These are phyloP conservation scores for Chunga burmeisteri DNA, from an alignment of 2,113 vertebrate genomes.

Conservation along the genomic window DNA sequence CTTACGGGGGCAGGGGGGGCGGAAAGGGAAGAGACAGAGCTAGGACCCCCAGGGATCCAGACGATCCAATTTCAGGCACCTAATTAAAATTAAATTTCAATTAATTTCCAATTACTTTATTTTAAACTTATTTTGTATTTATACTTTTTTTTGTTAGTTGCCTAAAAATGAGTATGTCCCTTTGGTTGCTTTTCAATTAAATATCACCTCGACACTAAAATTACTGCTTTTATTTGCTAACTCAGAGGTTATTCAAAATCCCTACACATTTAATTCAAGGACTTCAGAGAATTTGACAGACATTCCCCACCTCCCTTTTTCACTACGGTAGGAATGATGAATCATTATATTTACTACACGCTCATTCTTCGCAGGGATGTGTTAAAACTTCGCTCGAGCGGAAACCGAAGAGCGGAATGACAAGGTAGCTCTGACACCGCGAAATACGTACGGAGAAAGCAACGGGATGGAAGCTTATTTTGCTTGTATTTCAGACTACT, in stretches of 20 bases:
- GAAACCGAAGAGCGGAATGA: background rate
- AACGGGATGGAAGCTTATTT: background rate
- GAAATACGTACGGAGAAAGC: background rate
- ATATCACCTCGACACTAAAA: background rate
- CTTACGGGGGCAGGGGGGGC: background rate
- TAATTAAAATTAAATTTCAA: conserved; percentile 65
- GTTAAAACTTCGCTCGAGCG: conserved; percentile 12
- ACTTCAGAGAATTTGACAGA: conserved; percentile 44
- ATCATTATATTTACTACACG: conserved; percentile 41
- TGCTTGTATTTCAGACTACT: background rate
- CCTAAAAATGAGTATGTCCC: conserved; percentile 1
- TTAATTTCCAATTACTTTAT: conserved; percentile 56
- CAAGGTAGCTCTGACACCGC: background rate
- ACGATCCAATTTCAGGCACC: conserved; percentile 28
- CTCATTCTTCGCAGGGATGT: background rate
- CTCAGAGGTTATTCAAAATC: background rate
- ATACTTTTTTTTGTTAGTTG: background rate
- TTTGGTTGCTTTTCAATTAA: conserved; percentile 37
- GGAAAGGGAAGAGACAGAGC: background rate
- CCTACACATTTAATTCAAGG: conserved; percentile 12
- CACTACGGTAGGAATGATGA: conserved; percentile 10
- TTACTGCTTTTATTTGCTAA: conserved; percentile 27
- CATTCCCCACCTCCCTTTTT: conserved; percentile 35
- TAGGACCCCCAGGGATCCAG: conserved; percentile 12
- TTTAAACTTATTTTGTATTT: conserved; percentile 55